phyloP scores from a whole-genome alignment of 2,888 invertebrate species.

The Polia nebulosa region DNA sequence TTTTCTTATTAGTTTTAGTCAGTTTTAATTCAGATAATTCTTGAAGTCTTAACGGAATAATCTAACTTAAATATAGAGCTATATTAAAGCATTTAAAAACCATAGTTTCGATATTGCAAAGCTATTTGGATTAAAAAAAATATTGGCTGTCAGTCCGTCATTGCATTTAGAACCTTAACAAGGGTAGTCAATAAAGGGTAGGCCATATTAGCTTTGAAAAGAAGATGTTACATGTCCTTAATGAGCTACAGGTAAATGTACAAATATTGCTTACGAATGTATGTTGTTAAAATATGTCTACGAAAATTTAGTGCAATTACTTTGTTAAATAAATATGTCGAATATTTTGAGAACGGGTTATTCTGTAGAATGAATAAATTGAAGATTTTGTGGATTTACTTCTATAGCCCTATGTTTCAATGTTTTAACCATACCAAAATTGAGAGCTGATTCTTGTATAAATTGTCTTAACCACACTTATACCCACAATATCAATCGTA shows the following conservation, averaged over 20 bases:
- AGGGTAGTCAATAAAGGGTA: constrained; percentile 6
- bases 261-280: constrained; percentile 6
- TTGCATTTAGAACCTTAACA: constrained; percentile 19
- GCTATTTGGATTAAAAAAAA: constrained; percentile 46
- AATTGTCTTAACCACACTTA: too few species aligned
- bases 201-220: constrained; percentile 27
- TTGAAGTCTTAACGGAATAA: constrained; percentile 25
- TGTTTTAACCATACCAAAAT: too few species aligned
- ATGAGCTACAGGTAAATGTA: constrained; percentile 25
- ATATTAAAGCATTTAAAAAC: constrained; percentile 57
- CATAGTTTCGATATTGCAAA: constrained; percentile 36
- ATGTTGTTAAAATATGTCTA: constrained; percentile 1
- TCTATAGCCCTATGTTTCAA: too few species aligned
- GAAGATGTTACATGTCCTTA: constrained; percentile 8
- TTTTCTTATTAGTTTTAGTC: background rate
- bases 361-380: background rate
- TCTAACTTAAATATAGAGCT: constrained; percentile 39
- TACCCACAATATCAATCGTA: too few species aligned
- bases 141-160: constrained; percentile 25
- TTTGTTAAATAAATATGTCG: background rate
- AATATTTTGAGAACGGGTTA: background rate
- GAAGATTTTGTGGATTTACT: too few species aligned
- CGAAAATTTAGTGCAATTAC: constrained; percentile 7
- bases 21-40: constrained; percentile 22
- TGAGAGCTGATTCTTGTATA: too few species aligned